Conservation (phyloP, 2,888 invertebrate species). For the Caenorhabditis drosophilae region DNA sequence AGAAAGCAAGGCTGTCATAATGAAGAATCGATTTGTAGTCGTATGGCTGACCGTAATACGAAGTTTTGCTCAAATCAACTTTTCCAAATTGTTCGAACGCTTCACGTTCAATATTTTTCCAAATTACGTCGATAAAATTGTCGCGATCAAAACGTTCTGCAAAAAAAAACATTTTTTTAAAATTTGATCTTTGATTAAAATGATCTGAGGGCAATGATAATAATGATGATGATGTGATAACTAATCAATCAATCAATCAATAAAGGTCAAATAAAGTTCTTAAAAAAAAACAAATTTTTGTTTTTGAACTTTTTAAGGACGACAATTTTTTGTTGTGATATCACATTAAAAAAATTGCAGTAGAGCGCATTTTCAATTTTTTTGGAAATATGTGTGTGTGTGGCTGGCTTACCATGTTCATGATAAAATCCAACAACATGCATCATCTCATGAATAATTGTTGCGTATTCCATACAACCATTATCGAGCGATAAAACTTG, state of each 20-base stretch:
- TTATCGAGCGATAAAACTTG: slow-evolving; percentile 68
- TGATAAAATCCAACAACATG: slow-evolving; percentile 68
- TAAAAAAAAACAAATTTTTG: too few relatives aligned
- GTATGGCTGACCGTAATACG: slow-evolving; percentile 69
- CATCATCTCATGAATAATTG: slow-evolving; percentile 68
- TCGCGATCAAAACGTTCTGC: slow-evolving; percentile 68
- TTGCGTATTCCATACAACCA: slow-evolving; percentile 69
- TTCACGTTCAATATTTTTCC: slow-evolving; percentile 69
- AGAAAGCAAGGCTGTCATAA: slow-evolving; percentile 69
- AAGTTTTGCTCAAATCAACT: slow-evolving; percentile 68
- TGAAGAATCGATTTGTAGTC: slow-evolving; percentile 69
- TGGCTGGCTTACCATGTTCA: slow-evolving; percentile 62
- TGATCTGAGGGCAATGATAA: too few relatives aligned
- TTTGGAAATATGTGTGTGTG: too few relatives aligned
- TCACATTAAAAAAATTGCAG: slow-evolving; percentile 3
- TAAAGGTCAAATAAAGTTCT: too few relatives aligned
- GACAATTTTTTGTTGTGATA: too few relatives aligned
- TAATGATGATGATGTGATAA: too few relatives aligned
- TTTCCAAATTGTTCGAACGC: slow-evolving; percentile 69
- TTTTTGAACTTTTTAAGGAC: too few relatives aligned
- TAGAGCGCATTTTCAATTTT: too few relatives aligned
- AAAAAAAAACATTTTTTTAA: slow-evolving; percentile 6
- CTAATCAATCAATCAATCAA: too few relatives aligned
- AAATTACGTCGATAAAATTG: slow-evolving; percentile 68
- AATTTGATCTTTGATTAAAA: neutral